These are phyloP conservation scores for Nomia melanderi DNA, from an alignment of 1,140 invertebrate genomes.

Conservation along the genomic window DNA sequence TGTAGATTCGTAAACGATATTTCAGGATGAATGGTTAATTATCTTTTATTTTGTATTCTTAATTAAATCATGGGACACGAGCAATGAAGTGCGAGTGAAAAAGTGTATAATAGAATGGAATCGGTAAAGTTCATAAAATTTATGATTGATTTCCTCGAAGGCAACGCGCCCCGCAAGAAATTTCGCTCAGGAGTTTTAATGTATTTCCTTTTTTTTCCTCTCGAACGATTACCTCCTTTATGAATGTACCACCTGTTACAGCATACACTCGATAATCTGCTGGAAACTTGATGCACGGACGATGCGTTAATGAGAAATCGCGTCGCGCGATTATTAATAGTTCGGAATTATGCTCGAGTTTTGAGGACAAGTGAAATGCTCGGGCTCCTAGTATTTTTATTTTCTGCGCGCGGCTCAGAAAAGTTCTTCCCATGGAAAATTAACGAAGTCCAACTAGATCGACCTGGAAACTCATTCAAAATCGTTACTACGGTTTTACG, in stretches of 20 bases:
- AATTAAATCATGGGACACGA: no score
- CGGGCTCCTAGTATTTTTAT: neutral
- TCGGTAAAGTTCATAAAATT: no score
- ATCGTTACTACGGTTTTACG: neutral
- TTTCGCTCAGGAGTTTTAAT: no score
- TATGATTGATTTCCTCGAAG: no score
- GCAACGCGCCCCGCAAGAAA: no score
- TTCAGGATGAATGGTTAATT: no score
- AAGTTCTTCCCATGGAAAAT: neutral
- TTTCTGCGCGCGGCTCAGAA: neutral
- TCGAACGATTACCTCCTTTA: neutral
- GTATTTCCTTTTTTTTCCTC: neutral
- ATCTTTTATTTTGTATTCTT: no score
- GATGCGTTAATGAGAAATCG: neutral
- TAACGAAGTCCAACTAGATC: neutral
- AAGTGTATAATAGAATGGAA: no score
- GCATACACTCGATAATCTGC: no score
- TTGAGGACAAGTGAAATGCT: neutral
- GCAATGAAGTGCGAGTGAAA: no score
- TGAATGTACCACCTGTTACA: neutral
- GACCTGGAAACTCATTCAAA: neutral
- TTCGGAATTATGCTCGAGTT: neutral
- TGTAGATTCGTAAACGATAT: no score
- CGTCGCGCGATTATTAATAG: conserved; percentile 6
- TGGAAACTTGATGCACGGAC: neutral